Evolutionary conservation across 2,113 vertebrate species (phyloP), one percentile per base, ranked within the genome.

Genomic region (Cavia porcellus): DNA sequence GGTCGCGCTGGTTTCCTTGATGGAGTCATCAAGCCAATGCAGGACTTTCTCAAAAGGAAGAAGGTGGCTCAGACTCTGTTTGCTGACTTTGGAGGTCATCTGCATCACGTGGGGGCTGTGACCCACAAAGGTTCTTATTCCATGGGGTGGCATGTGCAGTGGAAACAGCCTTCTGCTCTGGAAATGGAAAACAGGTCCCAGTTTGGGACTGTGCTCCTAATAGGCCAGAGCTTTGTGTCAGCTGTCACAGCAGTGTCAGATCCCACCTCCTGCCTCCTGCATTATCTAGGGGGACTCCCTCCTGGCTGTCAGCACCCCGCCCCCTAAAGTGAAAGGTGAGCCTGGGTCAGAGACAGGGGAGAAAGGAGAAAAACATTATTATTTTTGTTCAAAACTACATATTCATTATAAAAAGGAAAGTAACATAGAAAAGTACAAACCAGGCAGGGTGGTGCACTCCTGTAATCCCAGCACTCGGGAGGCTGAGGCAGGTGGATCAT

Each of bases 331-430:
- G 42, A 75, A 82, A 90, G 45, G 1, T 93, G 25, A 7, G 9
- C 20, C 10, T 22, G 7, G 8, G 35, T 20, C 17, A 9, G 6
- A 5, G 10, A 85, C 8, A 55, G n/a, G 11, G 22, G 22, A n/a
- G 50, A 52, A 68, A 52, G 32, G 32, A 32, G 30, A 55, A 85
- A 93, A 32, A 94, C 64, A 85, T 94, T 82, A 61, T 77, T 66
- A 52, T 32, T 95, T 92, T 86, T 93, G 42, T 92, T 96, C 35
- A 86, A 79, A 82, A 87, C 50, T 84, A 87, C 47, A 79, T 86
- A n/a, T 47, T 87, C 32, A 52, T 84, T 52, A 83, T 85, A 90
- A 92, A 85, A 92, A 28, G 32, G 68, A 11, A 89, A 92, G 25
- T 86, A 32, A 82, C 80, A 38, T 61, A 96, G 50, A 70, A 84